Percentiles rank a stretch among this genome's conserved stretches.
Conservation (phyloP, 1,140 invertebrate genomes). For the Lepidurus couesii region DNA sequence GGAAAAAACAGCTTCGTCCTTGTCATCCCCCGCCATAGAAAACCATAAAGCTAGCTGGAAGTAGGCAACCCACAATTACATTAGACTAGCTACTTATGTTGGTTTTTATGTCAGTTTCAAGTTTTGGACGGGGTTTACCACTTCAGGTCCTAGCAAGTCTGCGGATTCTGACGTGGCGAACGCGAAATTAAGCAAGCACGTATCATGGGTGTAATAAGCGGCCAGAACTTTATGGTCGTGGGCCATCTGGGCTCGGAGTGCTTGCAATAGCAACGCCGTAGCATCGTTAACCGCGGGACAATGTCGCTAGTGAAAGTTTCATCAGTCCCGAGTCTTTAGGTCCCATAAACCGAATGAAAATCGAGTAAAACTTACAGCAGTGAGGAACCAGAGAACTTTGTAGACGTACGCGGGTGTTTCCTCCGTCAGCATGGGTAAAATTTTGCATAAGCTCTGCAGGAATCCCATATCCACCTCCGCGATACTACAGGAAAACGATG, state of each 20-base stretch:
- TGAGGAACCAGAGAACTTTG: not conserved
- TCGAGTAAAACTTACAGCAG: not conserved
- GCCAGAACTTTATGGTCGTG: not conserved
- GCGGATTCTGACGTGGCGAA: not conserved
- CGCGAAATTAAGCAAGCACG: not conserved
- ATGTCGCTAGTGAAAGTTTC: not conserved
- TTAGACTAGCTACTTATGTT: not conserved
- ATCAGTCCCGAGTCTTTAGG: not conserved
- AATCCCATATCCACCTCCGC: not conserved
- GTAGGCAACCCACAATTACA: not conserved
- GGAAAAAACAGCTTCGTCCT: not conserved
- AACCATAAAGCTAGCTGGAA: not conserved
- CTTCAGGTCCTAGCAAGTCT: not conserved
- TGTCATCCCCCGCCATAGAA: not conserved
- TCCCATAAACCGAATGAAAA: not conserved
- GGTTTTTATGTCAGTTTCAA: not conserved
- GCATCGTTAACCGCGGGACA: not conserved
- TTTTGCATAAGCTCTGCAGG: conserved; percentile 5
- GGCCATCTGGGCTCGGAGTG: not conserved
- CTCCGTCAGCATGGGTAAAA: not conserved
- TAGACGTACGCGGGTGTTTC: not conserved
- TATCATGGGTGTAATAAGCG: not conserved
- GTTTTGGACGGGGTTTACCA: not conserved
- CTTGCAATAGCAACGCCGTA: not conserved
- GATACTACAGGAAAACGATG: not conserved